These are phyloP conservation scores for Corynorhinus townsendii DNA, from an alignment of 2,113 vertebrate species.

Conservation along the genomic window DNA sequence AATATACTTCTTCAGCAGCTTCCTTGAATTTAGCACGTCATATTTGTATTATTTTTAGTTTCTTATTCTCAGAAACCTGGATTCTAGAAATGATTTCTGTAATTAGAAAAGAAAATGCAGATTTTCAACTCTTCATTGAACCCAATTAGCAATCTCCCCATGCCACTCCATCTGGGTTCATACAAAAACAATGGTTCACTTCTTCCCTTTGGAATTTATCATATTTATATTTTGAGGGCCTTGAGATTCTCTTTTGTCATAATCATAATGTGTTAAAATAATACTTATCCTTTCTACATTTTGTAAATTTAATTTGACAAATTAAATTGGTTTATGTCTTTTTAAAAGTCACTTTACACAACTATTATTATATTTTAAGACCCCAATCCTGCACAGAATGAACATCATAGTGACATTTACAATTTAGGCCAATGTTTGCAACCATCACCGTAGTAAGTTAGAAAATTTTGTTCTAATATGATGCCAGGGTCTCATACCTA, in stretches of 20 bases:
- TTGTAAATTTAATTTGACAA: background rate
- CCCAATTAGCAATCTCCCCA: background rate
- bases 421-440: background rate
- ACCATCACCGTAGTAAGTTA: background rate
- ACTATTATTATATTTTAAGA: background rate
- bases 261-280: background rate
- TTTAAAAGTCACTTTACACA: background rate
- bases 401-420: background rate
- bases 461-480: background rate
- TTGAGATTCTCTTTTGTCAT: background rate
- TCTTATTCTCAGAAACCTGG: constrained; percentile 11
- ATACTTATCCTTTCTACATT: background rate
- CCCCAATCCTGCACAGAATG: background rate
- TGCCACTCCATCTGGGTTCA: background rate
- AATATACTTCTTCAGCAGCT: background rate
- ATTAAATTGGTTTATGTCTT: background rate
- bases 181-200: background rate
- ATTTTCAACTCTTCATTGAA: background rate
- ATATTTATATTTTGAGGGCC: background rate
- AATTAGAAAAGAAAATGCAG: background rate
- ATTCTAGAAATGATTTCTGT: background rate
- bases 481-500: background rate
- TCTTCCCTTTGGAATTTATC: background rate
- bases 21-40: background rate
- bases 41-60: background rate